Conservation (phyloP, 2,113 vertebrate genomes). For the Megalops atlanticus region DNA sequence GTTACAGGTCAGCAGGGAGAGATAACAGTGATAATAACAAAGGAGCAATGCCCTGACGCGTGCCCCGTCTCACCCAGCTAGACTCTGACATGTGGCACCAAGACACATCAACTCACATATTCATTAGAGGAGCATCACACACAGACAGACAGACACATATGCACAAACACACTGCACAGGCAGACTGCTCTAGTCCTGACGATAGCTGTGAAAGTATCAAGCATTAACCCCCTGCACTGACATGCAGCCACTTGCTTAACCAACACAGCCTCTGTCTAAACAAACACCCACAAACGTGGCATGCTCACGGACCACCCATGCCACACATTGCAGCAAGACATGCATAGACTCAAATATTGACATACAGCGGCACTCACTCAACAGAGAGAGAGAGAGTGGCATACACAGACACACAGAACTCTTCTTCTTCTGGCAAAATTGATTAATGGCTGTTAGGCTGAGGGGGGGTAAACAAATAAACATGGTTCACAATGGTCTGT, state of each 20-base stretch:
- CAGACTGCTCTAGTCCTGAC: neutral
- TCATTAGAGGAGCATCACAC: neutral
- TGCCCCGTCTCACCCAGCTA: neutral
- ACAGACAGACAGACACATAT: neutral
- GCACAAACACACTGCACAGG: neutral
- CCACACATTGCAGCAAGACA: neutral
- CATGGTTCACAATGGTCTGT: conserved; percentile 23
- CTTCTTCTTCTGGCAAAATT: conserved; percentile 32
- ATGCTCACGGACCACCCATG: conserved; percentile 34
- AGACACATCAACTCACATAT: neutral
- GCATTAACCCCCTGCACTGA: neutral
- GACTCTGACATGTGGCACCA: neutral
- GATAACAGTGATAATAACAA: neutral
- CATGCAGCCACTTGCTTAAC: neutral
- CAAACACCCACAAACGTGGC: neutral
- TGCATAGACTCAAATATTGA: conserved; percentile 32
- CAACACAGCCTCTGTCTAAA: neutral
- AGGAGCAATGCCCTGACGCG: neutral
- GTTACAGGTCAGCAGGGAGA: neutral
- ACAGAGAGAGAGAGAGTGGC: conserved; percentile 15
- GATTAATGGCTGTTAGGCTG: conserved; percentile 38
- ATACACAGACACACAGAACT: conserved; percentile 36
- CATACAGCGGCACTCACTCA: conserved; percentile 12
- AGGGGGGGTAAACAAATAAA: conserved; percentile 40
- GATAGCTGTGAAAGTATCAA: no score